These are phyloP conservation scores for Puffinus mauretanicus DNA, from an alignment of 2,113 vertebrate genomes.

Conservation along the genomic window DNA sequence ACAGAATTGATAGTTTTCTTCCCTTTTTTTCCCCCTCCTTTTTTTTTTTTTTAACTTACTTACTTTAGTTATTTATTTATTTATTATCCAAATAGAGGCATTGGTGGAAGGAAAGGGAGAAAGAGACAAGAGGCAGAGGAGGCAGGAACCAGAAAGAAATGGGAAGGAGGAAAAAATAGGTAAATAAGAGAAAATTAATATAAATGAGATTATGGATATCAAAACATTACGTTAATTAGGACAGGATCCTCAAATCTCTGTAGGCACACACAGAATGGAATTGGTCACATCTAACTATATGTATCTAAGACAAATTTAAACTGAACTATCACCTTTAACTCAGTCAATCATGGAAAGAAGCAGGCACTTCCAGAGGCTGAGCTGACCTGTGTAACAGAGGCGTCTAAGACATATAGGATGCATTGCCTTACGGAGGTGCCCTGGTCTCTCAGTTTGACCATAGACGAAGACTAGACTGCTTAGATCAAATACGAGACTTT, in stretches of 20 bases:
- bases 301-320: neutral
- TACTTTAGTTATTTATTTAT: too few relatives aligned
- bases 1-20: neutral
- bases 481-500: slow-evolving; percentile 50
- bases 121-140: neutral
- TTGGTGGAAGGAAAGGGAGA: neutral
- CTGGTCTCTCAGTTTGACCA: neutral
- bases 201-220: neutral
- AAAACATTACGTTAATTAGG: neutral
- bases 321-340: neutral
- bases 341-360: neutral
- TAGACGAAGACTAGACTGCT: slow-evolving; percentile 34
- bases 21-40: neutral
- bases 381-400: neutral
- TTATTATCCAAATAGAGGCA: neutral
- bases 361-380: neutral
- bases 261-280: slow-evolving; percentile 9
- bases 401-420: neutral
- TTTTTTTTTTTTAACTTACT: neutral
- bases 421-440: neutral
- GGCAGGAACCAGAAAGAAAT: neutral
- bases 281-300: neutral
- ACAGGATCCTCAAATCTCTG: neutral
- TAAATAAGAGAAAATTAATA: neutral
- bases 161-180: neutral